phyloP scores from a whole-genome alignment of 2,113 vertebrate genomes.

The Colius striatus region DNA sequence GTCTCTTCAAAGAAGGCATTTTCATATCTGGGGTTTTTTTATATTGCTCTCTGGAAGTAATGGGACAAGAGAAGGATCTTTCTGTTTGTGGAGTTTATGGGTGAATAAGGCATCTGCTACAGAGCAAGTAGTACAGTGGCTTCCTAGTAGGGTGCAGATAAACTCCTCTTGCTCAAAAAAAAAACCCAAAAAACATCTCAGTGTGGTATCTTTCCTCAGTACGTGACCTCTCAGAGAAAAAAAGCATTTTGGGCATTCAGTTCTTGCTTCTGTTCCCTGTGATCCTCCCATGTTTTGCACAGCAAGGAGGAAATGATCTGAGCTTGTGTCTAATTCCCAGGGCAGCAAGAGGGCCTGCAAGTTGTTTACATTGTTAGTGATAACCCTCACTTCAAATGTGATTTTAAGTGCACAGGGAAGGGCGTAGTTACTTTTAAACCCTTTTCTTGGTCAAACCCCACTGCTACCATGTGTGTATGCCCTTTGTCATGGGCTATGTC shows the following conservation, averaged over 20 bases:
- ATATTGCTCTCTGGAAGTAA: neutral
- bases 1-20: neutral
- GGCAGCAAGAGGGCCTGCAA: neutral
- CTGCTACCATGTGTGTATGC: accelerated
- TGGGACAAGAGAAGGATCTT: neutral
- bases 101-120: accelerated
- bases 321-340: neutral
- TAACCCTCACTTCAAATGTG: neutral
- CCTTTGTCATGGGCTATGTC: neutral
- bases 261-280: neutral
- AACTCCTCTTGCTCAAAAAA: neutral
- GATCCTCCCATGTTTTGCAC: accelerated
- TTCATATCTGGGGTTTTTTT: neutral
- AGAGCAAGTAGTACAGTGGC: neutral
- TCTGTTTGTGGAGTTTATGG: neutral
- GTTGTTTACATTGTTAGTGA: neutral
- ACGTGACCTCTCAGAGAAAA: neutral
- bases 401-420: neutral
- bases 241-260: neutral
- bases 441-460: neutral
- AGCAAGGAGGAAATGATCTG: neutral
- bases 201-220: neutral
- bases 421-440: neutral
- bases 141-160: neutral
- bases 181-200: neutral